Base-by-base conservation (phyloP, 1,140 invertebrate species). In the Neodiprion fabricii region DNA sequence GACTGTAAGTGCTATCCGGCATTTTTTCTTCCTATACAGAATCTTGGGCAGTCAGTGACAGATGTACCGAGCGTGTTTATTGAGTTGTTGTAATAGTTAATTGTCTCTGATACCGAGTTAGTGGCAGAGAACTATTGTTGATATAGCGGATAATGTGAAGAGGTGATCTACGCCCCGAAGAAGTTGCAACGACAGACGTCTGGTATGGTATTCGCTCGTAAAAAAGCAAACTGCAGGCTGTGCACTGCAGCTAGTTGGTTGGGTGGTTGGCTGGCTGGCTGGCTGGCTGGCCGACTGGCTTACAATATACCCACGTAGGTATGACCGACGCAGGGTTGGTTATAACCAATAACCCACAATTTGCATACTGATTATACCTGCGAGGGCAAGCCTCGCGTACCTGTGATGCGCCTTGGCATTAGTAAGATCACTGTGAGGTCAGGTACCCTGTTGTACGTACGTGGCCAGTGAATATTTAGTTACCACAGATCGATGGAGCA, bases 261-360 rank as follows among this genome's bases (percentile, higher is more conserved):
- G 53, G 53, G 11, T 40, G n/a, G 53, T 61, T 61, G 53, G 53
- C 9, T 61, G 53, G 50, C 50, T 17, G 17, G 50, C 50, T 17
- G 17, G 17, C 17, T 53, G 50, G 50, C n/a, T 53, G 50, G 50
- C 1, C 50, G 50, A n/a, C n/a, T 14, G 50, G 53, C 53, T 61
- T 12, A 17, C 53, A 14, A 11, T 12, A 61, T 61, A 9, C 11
- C 53, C 9, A 17, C 11, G 11, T 53, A 10, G n/a, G 10, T 14
- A 61, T 61, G 53, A 61, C 53, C 53, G 53, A 61, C 53, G 53
- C 11, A 61, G 53, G 53, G 53, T 61, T 61, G 53, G 53, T 61
- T 61, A 9, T 61, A 14, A 61, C 53, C 53, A 61, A 61, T 61
- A 61, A 61, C 53, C 53, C 53, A 61, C 53, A 61, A 61, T 61